Conservation (phyloP, 2,113 vertebrate genomes). For the Mastomys coucha region DNA sequence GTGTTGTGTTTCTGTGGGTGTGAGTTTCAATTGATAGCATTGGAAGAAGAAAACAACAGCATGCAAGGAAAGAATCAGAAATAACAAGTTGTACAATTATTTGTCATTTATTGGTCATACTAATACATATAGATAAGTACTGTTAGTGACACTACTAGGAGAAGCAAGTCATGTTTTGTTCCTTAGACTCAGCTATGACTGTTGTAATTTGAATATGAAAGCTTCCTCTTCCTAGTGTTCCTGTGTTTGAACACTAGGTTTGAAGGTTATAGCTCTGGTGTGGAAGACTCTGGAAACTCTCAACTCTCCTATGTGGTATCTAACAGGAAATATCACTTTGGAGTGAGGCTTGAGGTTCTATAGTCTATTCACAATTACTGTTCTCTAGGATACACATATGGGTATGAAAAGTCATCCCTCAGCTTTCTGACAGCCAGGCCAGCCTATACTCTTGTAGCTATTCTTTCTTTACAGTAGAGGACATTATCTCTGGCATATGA, state of each 20-base stretch:
- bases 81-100: not conserved
- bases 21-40: not conserved
- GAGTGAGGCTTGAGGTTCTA: not conserved
- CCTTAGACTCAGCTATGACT: constrained; percentile 12
- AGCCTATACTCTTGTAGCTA: accelerated
- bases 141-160: constrained; percentile 2
- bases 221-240: no score
- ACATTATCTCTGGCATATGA: not conserved
- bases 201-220: not conserved
- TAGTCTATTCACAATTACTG: not conserved
- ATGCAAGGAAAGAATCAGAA: not conserved
- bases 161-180: not conserved
- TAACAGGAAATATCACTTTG: not conserved
- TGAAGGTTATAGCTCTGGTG: no score
- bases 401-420: not conserved
- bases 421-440: no score
- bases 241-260: no score
- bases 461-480: no score
- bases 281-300: not conserved
- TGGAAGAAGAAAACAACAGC: not conserved
- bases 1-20: not conserved
- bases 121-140: constrained; percentile 29
- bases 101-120: not conserved
- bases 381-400: no score
- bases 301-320: not conserved